Conservation (phyloP, 1,140 invertebrate species). For the Zaprionus tsacasi region DNA sequence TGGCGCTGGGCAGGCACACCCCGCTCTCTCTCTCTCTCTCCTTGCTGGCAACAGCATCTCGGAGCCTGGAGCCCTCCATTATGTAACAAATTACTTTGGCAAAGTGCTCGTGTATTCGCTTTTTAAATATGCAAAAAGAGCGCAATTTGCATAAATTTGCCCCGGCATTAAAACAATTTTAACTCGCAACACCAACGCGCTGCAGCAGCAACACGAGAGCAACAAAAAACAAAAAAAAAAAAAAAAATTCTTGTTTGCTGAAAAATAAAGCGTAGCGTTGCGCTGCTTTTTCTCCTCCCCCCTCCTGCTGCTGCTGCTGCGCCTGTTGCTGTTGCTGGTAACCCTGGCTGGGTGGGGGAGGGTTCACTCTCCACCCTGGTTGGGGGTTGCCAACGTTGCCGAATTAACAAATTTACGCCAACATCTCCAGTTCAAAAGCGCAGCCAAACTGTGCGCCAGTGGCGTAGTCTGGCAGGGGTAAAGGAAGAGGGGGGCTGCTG, state of each 20-base stretch:
- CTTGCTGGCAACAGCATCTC: slow-evolving; percentile 4
- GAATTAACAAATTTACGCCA: slow-evolving; percentile 84
- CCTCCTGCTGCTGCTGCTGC: slow-evolving; percentile 20
- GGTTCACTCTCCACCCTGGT: slow-evolving; percentile 20
- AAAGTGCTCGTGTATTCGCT: slow-evolving; percentile 84
- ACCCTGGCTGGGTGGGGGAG: slow-evolving; percentile 21
- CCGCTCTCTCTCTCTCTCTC: slow-evolving; percentile 10
- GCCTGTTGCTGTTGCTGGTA: slow-evolving; percentile 74
- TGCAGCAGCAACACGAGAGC: slow-evolving; percentile 53
- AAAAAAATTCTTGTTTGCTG: slow-evolving; percentile 16
- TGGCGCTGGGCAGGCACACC: slow-evolving; percentile 46
- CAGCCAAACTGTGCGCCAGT: slow-evolving; percentile 20
- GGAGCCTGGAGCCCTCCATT: slow-evolving; percentile 59
- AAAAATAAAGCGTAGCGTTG: slow-evolving; percentile 20
- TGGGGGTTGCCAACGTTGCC: slow-evolving; percentile 77
- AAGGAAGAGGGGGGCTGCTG: not conserved
- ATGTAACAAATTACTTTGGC: slow-evolving; percentile 82
- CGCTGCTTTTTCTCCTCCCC: not conserved
- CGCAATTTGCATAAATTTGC: slow-evolving; percentile 84
- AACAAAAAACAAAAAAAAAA: not conserved
- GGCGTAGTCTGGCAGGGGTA: not conserved
- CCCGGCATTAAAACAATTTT: slow-evolving; percentile 84
- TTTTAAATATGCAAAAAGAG: slow-evolving; percentile 84
- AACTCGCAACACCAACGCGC: slow-evolving; percentile 76
- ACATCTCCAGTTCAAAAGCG: slow-evolving; percentile 71